A percentile compares a stretch with the other conserved stretches of the same genome.
phyloP scores from a whole-genome alignment of 2,888 invertebrate species.

The Himalopsyche tibetana region DNA sequence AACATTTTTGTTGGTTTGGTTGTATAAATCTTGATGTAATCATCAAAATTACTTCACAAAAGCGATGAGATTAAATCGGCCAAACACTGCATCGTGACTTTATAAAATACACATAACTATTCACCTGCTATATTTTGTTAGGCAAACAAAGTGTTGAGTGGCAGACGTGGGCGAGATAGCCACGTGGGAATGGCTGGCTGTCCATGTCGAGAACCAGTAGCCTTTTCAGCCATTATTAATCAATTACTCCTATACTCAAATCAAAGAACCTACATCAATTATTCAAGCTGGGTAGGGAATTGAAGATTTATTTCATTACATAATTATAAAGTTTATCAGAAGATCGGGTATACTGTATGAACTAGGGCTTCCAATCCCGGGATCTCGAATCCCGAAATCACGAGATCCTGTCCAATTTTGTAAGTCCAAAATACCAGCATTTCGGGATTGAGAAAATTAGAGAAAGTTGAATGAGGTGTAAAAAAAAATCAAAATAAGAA shows the following conservation, averaged over 20 bases:
- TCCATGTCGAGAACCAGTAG: background rate
- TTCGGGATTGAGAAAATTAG: no score
- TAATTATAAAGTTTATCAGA: no score
- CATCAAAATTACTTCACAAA: background rate
- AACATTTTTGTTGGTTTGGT: background rate
- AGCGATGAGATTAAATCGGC: background rate
- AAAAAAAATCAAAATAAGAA: no score
- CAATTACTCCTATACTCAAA: background rate
- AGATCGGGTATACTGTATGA: no score
- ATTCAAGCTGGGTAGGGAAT: slow-evolving; percentile 1
- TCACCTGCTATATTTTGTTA: slow-evolving; percentile 5
- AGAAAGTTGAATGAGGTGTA: no score
- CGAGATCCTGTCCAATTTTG: no score
- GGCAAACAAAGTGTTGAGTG: slow-evolving; percentile 16
- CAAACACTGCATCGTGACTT: background rate
- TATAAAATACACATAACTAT: background rate
- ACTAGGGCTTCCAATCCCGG: no score
- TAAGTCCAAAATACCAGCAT: no score
- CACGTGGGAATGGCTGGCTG: slow-evolving; percentile 1
- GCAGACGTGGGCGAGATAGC: slow-evolving; percentile 8
- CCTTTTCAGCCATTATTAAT: slow-evolving; percentile 8
- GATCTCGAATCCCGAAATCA: no score
- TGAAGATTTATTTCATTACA: background rate
- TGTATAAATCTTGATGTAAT: background rate
- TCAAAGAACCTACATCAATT: background rate